Base-by-base conservation (phyloP, 2,888 invertebrate genomes). In the Caradrina kadenii region DNA sequence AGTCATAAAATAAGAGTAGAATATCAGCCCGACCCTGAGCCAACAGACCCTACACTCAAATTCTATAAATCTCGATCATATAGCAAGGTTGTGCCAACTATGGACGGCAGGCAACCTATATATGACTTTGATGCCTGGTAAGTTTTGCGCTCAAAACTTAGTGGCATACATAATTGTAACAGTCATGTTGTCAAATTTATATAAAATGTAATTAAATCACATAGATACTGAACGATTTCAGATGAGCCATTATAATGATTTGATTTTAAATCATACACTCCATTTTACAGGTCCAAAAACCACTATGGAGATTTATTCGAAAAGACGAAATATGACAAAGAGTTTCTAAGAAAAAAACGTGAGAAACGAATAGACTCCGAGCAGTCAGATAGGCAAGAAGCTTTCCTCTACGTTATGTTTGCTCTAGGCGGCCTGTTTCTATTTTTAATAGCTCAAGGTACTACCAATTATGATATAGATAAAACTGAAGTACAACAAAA, bases 121-220 rank as follows among this genome's bases (percentile, higher is more conserved):
- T 98, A 98, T 88, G 96, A 99, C 90, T 98, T 98, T 92, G 98
- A 99, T 87, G 96, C 97, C 77, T 99, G 98, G 98, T 96, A 91
- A 76, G 81, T 63, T 67, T 59, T 48, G 2, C 26, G 6, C 6
- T 21, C 4, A 13, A 11, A 60, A n/a, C 42, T 45, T 1, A 49
- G 7, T 65, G 13, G 3, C 31, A n/a, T 13, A 8, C n/a, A 19
- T 35, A 11, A 0, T 15, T 35, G 1, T 15, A n/a, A n/a, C n/a
- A 15, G 7, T 48, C 17, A 22, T 63, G 31, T 62, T 60, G 49
- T 50, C 31, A 54, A 50, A 2, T 3, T 26, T 4, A 26, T 26
- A n/a, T n/a, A n/a, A 26, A 26, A 26, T 26, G 26, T 2, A 26
- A 3, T 26, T 26, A 26, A 26, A 26, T n/a, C n/a, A n/a, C n/a